phyloP scores from a whole-genome alignment of 1,140 invertebrate species.

The Anastrepha obliqua region DNA sequence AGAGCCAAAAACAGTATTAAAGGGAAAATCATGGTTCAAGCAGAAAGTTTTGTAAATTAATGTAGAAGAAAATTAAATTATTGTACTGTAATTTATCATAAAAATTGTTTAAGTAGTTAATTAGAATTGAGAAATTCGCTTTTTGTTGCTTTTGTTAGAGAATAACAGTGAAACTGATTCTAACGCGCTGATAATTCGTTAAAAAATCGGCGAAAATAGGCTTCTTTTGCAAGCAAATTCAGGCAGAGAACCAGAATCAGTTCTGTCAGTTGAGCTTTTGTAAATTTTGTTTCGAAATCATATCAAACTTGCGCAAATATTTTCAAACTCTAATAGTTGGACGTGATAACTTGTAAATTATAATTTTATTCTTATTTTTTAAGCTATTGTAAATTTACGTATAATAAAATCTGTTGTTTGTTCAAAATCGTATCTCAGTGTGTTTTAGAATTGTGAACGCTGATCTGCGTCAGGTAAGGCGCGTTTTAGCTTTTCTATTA shows the following conservation, averaged over 20 bases:
- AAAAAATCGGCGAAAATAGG: too few species aligned
- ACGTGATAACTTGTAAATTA: slow-evolving; percentile 29
- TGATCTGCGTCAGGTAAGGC: not conserved
- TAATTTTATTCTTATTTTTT: slow-evolving; percentile 56
- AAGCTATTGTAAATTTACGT: slow-evolving; percentile 63
- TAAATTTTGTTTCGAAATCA: not conserved
- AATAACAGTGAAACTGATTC: not conserved
- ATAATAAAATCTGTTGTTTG: slow-evolving; percentile 62
- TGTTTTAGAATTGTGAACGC: slow-evolving; percentile 60
- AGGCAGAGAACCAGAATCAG: not conserved
- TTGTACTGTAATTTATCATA: slow-evolving; percentile 33
- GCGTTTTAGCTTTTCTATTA: not conserved
- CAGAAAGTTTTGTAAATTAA: not conserved
- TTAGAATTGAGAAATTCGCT: slow-evolving; percentile 46
- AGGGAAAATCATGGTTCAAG: not conserved
- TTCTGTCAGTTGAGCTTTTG: not conserved
- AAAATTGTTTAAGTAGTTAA: slow-evolving; percentile 52
- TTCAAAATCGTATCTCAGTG: slow-evolving; percentile 72
- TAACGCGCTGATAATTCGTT: not conserved
- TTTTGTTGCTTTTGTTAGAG: slow-evolving; percentile 36
- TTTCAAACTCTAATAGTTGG: not conserved
- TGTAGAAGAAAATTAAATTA: slow-evolving; percentile 4
- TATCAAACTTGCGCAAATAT: too few species aligned
- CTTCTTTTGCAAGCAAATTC: too few species aligned
- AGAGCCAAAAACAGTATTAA: slow-evolving; percentile 7